Evolutionary conservation across 2,888 invertebrate genomes (phyloP).

Genomic region (Linnaemya tessellans): DNA sequence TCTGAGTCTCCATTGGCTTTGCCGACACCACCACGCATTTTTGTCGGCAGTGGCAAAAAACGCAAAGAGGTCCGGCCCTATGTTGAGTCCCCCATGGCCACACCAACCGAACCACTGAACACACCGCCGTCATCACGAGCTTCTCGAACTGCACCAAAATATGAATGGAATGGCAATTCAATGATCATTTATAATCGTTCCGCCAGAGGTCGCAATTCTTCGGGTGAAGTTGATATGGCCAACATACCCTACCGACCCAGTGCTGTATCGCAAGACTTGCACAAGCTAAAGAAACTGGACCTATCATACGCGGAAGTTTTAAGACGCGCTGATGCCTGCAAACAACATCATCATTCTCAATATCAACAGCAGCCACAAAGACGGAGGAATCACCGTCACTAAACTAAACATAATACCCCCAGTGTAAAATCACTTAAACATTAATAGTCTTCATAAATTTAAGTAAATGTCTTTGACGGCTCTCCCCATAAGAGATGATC

Average conservation of each 20-base stretch:
- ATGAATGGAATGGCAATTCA: conserved; percentile 89
- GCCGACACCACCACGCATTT: conserved; percentile 87
- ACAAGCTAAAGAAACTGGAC: conserved; percentile 91
- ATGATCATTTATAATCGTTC: conserved; percentile 87
- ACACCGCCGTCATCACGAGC: conserved; percentile 56
- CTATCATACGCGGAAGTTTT: conserved; percentile 93
- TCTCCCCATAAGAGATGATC: conserved; percentile 18
- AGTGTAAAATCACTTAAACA: conserved; percentile 57
- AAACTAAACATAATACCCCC: conserved; percentile 42
- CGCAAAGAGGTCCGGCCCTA: conserved; percentile 85
- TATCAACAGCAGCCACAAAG: conserved; percentile 74
- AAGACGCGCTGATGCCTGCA: conserved; percentile 85
- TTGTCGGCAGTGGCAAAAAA: conserved; percentile 85
- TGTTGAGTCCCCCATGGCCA: conserved; percentile 79
- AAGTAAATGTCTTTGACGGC: conserved; percentile 46
- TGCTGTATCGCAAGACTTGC: conserved; percentile 92
- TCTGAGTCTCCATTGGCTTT: conserved; percentile 88
- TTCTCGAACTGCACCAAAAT: conserved; percentile 71
- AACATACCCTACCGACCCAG: conserved; percentile 86
- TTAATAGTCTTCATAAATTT: conserved; percentile 53
- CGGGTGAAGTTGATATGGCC: conserved; percentile 78
- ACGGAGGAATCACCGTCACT: conserved; percentile 70
- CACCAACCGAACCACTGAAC: conserved; percentile 53
- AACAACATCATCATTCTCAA: conserved; percentile 75
- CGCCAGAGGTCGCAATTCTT: conserved; percentile 80